These are phyloP conservation scores for Clamator glandarius DNA, from an alignment of 2,797 vertebrate species.

Conservation along the genomic window DNA sequence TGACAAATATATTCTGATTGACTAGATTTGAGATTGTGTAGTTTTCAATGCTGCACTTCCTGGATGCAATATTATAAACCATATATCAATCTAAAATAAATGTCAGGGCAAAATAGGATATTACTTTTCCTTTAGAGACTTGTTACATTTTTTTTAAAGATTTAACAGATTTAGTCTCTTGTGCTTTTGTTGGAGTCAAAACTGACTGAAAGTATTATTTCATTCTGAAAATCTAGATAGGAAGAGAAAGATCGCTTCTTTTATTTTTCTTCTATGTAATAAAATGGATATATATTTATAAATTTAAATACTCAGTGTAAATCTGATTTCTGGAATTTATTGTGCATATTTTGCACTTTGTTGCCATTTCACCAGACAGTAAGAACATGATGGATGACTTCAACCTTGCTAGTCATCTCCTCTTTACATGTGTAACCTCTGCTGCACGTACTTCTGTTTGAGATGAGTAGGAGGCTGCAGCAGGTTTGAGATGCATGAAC, in stretches of 20 bases:
- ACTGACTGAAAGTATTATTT: neutral
- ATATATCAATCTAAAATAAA: neutral
- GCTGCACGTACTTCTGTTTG: fast-evolving
- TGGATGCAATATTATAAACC: neutral
- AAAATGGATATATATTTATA: neutral
- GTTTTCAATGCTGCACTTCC: neutral
- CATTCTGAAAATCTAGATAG: neutral
- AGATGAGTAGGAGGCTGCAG: neutral
- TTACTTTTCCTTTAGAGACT: neutral
- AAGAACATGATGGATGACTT: neutral
- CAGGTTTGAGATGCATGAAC: neutral
- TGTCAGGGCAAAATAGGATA: neutral
- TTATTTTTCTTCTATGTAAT: neutral
- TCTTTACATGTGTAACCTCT: fast-evolving
- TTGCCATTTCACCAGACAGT: neutral
- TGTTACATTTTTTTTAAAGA: neutral
- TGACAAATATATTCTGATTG: neutral
- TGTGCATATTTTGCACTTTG: neutral
- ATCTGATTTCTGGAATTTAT: neutral
- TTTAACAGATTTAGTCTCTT: neutral
- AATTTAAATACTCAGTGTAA: neutral
- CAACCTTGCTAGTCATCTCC: neutral
- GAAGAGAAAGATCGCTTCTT: neutral
- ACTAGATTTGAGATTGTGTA: neutral
- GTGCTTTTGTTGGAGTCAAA: neutral